A percentile compares a stretch with the other conserved stretches of the same genome.
Evolutionary conservation across 1,140 invertebrate genomes (phyloP).

Genomic region (Anoplolepis gracilipes): DNA sequence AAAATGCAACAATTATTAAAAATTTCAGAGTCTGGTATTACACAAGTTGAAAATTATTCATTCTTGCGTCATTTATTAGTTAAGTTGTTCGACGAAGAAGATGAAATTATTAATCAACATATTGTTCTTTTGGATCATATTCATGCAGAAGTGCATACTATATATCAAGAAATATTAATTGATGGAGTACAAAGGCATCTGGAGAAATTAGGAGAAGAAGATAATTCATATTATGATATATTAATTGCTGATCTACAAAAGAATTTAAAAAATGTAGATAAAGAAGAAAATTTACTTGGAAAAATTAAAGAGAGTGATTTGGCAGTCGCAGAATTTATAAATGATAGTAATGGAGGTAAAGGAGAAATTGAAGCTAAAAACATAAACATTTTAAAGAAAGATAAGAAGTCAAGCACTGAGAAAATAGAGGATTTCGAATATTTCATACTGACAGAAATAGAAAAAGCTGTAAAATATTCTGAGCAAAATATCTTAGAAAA

Average conservation of each 20-base stretch:
- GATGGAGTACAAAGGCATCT: constrained; percentile 46
- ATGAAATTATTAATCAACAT: constrained; percentile 63
- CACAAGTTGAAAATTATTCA: constrained; percentile 62
- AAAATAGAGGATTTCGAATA: constrained; percentile 70
- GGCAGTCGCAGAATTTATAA: constrained; percentile 53
- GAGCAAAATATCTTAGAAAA: constrained; percentile 60
- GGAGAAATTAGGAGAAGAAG: constrained; percentile 40
- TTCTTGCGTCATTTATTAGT: constrained; percentile 61
- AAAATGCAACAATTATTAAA: constrained; percentile 67
- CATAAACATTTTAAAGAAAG: constrained; percentile 44
- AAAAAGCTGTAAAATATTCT: constrained; percentile 66
- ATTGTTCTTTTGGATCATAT: constrained; percentile 52
- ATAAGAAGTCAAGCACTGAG: constrained; percentile 44
- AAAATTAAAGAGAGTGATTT: constrained; percentile 56
- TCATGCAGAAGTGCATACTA: constrained; percentile 44
- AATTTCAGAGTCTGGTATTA: constrained; percentile 53
- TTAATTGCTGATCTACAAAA: constrained; percentile 48
- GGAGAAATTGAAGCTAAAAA: constrained; percentile 40
- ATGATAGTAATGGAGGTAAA: constrained; percentile 56
- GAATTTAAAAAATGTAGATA: constrained; percentile 48
- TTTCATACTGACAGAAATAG: constrained; percentile 74
- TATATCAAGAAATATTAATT: constrained; percentile 65
- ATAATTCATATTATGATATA: constrained; percentile 62
- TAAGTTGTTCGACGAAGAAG: constrained; percentile 61
- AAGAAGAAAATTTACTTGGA: constrained; percentile 45